Evolutionary conservation across 2,797 vertebrate genomes (phyloP).

Genomic region (Arremon brunneinucha): DNA sequence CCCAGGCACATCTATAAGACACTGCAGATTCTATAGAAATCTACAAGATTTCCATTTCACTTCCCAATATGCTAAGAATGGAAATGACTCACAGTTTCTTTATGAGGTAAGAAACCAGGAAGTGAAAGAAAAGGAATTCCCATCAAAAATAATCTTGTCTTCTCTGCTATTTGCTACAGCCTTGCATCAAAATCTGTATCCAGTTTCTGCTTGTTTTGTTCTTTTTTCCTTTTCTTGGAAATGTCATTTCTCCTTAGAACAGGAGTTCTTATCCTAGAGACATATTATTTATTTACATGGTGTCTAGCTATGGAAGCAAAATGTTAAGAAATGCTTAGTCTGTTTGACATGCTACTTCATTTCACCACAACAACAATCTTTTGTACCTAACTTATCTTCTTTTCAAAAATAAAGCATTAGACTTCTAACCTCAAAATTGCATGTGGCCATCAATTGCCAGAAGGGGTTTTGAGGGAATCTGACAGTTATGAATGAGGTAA

Average conservation of each 20-base stretch:
- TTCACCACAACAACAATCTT: background rate
- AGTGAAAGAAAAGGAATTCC: background rate
- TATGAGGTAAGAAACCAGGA: background rate
- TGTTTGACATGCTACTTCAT: background rate
- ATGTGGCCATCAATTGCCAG: background rate
- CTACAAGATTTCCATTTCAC: background rate
- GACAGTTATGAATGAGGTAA: constrained; percentile 41
- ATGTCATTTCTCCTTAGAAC: background rate
- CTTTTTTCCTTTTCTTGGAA: background rate
- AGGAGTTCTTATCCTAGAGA: background rate
- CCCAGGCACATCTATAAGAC: background rate
- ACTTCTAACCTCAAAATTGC: background rate
- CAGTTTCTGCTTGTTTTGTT: background rate
- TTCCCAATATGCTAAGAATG: background rate
- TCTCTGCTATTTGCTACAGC: background rate
- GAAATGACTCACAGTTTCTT: background rate
- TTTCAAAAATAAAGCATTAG: background rate
- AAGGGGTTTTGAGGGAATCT: background rate
- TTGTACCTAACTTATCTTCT: background rate
- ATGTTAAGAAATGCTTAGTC: background rate
- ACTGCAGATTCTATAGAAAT: background rate
- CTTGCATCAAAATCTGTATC: background rate
- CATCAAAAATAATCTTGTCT: background rate
- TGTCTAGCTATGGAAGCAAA: background rate
- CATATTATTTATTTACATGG: background rate